Conservation (phyloP, 2,113 vertebrate species). For the Oryctolagus cuniculus region mOryCun1.1 NC_091449.1:65827501-65828000, state of each 20-base stretch:
- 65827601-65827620: too few relatives aligned
- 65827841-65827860: too few relatives aligned
- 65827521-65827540: not conserved
- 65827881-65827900: too few relatives aligned
- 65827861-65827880: too few relatives aligned
- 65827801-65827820: not conserved
- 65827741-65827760: not conserved
- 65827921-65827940: too few relatives aligned
- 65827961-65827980: too few relatives aligned
- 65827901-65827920: too few relatives aligned
- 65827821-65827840: not conserved
- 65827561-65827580: not conserved
- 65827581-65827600: not conserved
- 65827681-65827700: not conserved
- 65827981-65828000: too few relatives aligned
- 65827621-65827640: not conserved
- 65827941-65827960: too few relatives aligned
- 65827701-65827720: too few relatives aligned
- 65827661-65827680: not conserved
- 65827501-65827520: not conserved
- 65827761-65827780: not conserved
- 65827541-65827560: not conserved
- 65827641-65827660: not conserved
- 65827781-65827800: not conserved
- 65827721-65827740: not conserved